Evolutionary conservation across 2,113 vertebrate species (phyloP), one percentile per base, ranked within the genome.

Genomic region (Murina feae): DNA sequence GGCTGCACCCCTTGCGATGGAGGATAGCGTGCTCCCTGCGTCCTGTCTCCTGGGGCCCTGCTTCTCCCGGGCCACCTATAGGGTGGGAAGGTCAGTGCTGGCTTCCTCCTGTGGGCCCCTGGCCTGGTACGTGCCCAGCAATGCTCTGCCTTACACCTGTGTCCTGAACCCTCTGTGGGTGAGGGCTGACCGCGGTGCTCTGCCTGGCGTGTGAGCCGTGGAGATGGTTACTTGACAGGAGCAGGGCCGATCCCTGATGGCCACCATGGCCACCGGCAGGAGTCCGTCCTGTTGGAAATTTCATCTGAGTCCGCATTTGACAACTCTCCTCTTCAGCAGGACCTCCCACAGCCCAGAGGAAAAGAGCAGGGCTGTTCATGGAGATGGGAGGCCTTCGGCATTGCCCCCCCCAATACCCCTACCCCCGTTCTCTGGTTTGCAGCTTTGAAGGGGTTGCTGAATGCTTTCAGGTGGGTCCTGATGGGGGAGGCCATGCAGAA

Each of bases 281-380:
- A 47, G 30, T 55, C 4, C 6, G 12, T 28, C 72, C 6, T 18
- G 16, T 12, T 1, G 16, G 86, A 39, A 47, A 69, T 82, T 42
- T 35, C 30, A 4, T 49, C 66, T 68, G 42, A 55, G 35, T 35
- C 87, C 65, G 11, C 1, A 6, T 49, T 63, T 75, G 47, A 49
- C 74, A 42, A 11, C n/a, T 9, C 44, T 65, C n/a, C 49, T 9
- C 47, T 28, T 74, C 53, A 28, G 79, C 44, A 68, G 72, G 80
- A 79, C 80, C 91, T 94, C 60, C 68, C 72, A 60, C 37, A 58
- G 18, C 78, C 53, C 47, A 11, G 74, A 55, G 21, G 53, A 69
- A n/a, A 39, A 4, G n/a, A 12, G 42, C 37, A 4, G n/a, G 30
- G 20, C 3, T 9, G 69, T 63, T 42, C 2, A 13, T 7, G 51